Evolutionary conservation across 2,888 invertebrate species (phyloP).

Genomic region (Himalopsyche japonica): DNA sequence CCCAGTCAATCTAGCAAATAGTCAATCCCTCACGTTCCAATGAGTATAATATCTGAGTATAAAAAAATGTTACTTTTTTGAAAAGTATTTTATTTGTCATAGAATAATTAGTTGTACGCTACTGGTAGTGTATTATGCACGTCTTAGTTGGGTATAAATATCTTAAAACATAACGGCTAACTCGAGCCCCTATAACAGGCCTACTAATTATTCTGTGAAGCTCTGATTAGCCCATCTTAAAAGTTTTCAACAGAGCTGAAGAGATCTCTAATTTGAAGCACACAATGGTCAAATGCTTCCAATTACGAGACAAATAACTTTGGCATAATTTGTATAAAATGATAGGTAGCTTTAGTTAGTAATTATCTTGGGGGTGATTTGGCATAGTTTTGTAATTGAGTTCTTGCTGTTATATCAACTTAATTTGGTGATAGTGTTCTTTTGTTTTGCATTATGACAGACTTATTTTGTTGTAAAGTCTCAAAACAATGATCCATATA

Average conservation of each 20-base stretch:
- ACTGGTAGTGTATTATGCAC: not conserved
- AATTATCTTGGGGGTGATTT: not conserved
- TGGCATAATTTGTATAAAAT: not conserved
- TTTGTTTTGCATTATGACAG: not conserved
- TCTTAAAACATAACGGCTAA: not conserved
- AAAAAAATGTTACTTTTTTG: not conserved
- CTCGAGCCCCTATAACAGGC: not conserved
- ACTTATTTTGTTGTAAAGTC: not conserved
- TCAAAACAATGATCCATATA: not conserved
- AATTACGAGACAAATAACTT: not conserved
- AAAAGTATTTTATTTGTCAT: not conserved
- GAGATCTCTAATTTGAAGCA: not conserved
- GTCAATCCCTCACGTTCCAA: no score
- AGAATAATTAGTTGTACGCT: not conserved
- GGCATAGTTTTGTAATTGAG: not conserved
- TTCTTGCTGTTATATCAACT: not conserved
- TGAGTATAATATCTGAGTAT: no score
- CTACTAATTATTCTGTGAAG: not conserved
- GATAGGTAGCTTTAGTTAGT: not conserved
- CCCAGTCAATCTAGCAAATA: no score
- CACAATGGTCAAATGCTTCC: not conserved
- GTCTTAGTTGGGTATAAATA: not conserved
- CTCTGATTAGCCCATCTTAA: not conserved
- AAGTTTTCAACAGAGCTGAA: not conserved
- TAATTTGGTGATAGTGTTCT: not conserved